Evolutionary conservation across 2,113 vertebrate genomes (phyloP).

Genomic region (Neogobius melanostomus): DNA sequence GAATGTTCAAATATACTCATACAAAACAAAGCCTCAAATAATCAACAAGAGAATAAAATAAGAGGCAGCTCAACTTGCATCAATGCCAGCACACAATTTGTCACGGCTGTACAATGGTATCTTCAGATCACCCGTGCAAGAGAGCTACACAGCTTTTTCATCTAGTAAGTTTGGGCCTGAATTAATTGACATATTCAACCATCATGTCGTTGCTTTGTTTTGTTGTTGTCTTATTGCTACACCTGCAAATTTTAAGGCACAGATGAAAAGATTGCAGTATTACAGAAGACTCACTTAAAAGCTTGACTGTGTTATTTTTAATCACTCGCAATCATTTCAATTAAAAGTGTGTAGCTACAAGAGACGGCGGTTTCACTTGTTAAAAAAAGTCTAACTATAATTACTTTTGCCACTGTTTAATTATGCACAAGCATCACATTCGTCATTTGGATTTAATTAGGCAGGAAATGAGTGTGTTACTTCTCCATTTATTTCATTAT

Average conservation of each 20-base stretch:
- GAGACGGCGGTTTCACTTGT: not conserved
- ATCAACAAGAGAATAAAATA: too few species aligned
- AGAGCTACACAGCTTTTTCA: too few species aligned
- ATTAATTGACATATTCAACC: too few species aligned
- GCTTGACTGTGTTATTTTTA: slow-evolving; percentile 1
- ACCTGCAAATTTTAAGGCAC: not conserved
- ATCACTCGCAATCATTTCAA: not conserved
- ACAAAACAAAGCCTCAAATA: too few species aligned
- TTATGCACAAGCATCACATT: slow-evolving; percentile 21
- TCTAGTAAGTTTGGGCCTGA: too few species aligned
- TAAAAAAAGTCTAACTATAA: slow-evolving; percentile 1
- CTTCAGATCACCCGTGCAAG: too few species aligned
- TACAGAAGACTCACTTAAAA: not conserved
- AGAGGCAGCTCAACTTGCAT: too few species aligned
- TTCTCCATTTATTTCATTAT: slow-evolving; percentile 9
- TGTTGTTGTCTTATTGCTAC: not conserved
- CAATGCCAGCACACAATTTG: too few species aligned
- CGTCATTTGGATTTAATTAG: slow-evolving; percentile 28
- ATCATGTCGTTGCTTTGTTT: too few species aligned
- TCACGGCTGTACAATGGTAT: too few species aligned
- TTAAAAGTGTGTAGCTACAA: not conserved
- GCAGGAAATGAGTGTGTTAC: not conserved
- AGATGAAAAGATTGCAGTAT: not conserved
- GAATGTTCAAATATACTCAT: too few species aligned
- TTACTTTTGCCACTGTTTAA: not conserved